phyloP scores from a whole-genome alignment of 2,113 vertebrate genomes.

The Siniperca knerii region DNA sequence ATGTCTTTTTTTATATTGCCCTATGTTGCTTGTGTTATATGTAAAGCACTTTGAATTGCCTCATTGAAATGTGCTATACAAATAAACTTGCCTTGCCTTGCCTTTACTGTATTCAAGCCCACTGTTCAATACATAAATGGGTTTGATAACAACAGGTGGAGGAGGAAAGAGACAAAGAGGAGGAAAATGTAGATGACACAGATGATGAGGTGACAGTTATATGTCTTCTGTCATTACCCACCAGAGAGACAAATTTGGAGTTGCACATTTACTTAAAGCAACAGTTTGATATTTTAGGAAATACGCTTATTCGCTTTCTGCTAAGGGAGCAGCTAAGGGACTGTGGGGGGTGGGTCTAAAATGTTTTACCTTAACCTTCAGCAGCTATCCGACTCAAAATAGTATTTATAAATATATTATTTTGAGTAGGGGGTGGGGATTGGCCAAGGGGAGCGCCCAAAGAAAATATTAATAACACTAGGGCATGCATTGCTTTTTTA shows the following conservation, averaged over 20 bases:
- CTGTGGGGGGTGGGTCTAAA: not conserved
- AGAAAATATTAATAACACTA: not conserved
- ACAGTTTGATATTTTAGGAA: not conserved
- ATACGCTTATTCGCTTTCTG: not conserved
- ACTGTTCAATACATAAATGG: not conserved
- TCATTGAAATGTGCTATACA: too few species aligned
- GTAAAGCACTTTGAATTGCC: too few species aligned
- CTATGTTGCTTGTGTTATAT: too few species aligned
- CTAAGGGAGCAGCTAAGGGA: not conserved
- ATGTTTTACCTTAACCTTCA: not conserved
- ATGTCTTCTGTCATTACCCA: not conserved
- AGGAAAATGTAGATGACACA: not conserved
- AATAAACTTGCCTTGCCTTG: too few species aligned
- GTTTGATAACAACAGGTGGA: not conserved
- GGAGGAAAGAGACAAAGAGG: not conserved
- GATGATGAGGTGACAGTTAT: not conserved
- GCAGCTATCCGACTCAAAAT: not conserved
- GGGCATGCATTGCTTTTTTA: not conserved
- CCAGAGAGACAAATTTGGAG: not conserved
- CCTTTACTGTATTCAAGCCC: slow-evolving; percentile 12
- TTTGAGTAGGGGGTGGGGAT: not conserved
- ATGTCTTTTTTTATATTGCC: too few species aligned
- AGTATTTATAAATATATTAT: not conserved
- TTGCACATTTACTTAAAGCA: not conserved
- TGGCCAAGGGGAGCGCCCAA: not conserved